phyloP scores from a whole-genome alignment of 1,140 invertebrate genomes.

The Hestina assimilis region DNA sequence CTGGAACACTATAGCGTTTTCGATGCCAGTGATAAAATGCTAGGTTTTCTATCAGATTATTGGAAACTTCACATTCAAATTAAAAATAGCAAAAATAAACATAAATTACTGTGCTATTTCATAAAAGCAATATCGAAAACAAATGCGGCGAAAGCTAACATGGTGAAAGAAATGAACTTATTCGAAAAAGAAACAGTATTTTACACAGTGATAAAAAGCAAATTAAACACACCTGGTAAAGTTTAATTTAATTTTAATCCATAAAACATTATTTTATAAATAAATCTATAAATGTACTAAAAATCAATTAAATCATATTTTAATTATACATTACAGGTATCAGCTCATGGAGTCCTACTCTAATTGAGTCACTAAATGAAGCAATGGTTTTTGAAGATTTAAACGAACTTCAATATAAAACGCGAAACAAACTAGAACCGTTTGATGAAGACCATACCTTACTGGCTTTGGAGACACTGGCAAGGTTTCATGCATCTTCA shows the following conservation, averaged over 20 bases:
- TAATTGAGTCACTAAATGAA: slow-evolving; percentile 45
- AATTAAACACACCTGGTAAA: slow-evolving; percentile 46
- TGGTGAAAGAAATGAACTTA: slow-evolving; percentile 53
- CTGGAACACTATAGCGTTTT: slow-evolving; percentile 38
- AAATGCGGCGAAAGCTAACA: slow-evolving; percentile 57
- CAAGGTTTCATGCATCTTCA: slow-evolving; percentile 60
- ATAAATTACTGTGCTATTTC: slow-evolving; percentile 45
- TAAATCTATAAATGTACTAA: too few species aligned
- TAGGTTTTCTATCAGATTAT: slow-evolving; percentile 64
- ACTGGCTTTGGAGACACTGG: slow-evolving; percentile 55
- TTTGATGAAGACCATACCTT: slow-evolving; percentile 57
- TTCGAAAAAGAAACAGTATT: slow-evolving; percentile 57
- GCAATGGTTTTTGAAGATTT: slow-evolving; percentile 66
- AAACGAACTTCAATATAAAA: slow-evolving; percentile 43
- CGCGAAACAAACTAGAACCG: slow-evolving; percentile 47
- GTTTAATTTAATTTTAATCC: slow-evolving; percentile 1
- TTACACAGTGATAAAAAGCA: slow-evolving; percentile 46
- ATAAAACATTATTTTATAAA: neutral
- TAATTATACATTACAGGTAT: slow-evolving; percentile 41
- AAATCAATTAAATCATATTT: neutral
- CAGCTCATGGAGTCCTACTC: slow-evolving; percentile 51
- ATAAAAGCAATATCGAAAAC: slow-evolving; percentile 57
- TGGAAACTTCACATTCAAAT: slow-evolving; percentile 52
- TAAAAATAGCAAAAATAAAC: slow-evolving; percentile 20
- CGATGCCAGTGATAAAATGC: slow-evolving; percentile 60